Conservation (phyloP, 2,797 vertebrate genomes). For the Crypturellus tataupa region DNA sequence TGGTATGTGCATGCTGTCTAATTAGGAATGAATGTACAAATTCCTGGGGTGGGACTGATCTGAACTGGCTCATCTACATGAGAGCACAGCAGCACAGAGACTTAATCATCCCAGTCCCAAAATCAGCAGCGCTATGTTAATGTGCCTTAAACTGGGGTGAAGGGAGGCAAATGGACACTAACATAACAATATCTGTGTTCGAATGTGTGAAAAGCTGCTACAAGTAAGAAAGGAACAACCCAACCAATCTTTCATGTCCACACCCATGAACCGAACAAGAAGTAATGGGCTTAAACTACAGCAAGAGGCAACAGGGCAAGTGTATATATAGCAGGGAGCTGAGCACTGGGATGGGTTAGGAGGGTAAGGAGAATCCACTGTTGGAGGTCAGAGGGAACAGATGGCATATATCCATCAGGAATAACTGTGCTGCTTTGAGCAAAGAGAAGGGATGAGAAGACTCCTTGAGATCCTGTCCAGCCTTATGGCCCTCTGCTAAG, state of each 20-base stretch:
- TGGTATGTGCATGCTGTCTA: background rate
- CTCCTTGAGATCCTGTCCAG: background rate
- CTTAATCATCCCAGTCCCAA: background rate
- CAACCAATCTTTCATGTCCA: background rate
- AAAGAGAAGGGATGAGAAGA: background rate
- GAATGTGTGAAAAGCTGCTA: background rate
- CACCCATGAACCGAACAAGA: too few relatives aligned
- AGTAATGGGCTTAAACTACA: too few relatives aligned
- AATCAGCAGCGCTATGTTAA: background rate
- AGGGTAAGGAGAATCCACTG: background rate
- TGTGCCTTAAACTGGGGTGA: background rate
- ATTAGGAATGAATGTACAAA: background rate
- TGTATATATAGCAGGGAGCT: rapidly evolving
- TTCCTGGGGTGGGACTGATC: rapidly evolving
- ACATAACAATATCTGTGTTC: rapidly evolving
- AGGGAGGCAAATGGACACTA: background rate
- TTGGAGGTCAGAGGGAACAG: background rate
- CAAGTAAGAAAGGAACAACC: background rate
- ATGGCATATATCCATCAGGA: background rate
- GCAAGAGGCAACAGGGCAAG: background rate
- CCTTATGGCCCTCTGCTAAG: background rate
- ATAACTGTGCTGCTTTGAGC: background rate
- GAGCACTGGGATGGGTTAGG: rapidly evolving
- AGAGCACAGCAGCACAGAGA: background rate
- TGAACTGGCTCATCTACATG: background rate